Base-by-base conservation (phyloP, 2,888 invertebrate species). In the Eristalis pertinax region DNA sequence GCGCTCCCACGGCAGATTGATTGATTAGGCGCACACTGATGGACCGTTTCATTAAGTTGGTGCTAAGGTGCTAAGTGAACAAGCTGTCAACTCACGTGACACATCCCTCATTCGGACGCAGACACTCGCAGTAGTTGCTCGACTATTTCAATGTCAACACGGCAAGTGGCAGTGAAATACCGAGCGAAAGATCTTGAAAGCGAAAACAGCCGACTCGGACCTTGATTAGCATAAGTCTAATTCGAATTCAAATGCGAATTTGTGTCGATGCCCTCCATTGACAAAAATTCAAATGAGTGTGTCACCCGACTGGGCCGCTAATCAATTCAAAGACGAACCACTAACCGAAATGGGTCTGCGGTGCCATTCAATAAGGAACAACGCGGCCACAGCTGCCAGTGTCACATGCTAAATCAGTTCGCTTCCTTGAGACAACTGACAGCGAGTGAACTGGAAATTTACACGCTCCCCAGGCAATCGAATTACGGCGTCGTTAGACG, bases 401-500 rank as follows among this genome's bases (percentile, higher is more conserved):
- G 26, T 11, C 60, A 60, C 60, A 60, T n/a, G 26, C 60, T 24
- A 24, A 60, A 60, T 26, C 60, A 26, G 60, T 8, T 5, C 26
- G 60, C 64, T 80, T 76, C 72, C 76, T 76, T 68, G 56, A 80
- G 72, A 38, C 22, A 58, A 68, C 29, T 58, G 19, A 41, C 64
- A 60, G 58, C 68, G 50, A 74, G 35, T 13, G 62, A 65, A 70
- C 67, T 24, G 22, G 67, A 82, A 86, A 72, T 76, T 83, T 73
- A 83, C 74, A 86, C 83, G 86, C 83, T 74, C 58, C 63, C 19
- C 41, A 63, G 35, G 56, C 74, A 86, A 75, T 86, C 82, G 70
- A 83, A 82, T 67, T 75, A 86, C 86, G 64, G 19, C 41, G 69
- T 81, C 75, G 72, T 74, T 78, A 77, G 58, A 65, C 74, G 60